A percentile compares a stretch with the other conserved stretches of the same genome.
These are phyloP conservation scores for Pollimyrus isidori DNA, from an alignment of 2,113 vertebrate species.

Conservation along the genomic window DNA sequence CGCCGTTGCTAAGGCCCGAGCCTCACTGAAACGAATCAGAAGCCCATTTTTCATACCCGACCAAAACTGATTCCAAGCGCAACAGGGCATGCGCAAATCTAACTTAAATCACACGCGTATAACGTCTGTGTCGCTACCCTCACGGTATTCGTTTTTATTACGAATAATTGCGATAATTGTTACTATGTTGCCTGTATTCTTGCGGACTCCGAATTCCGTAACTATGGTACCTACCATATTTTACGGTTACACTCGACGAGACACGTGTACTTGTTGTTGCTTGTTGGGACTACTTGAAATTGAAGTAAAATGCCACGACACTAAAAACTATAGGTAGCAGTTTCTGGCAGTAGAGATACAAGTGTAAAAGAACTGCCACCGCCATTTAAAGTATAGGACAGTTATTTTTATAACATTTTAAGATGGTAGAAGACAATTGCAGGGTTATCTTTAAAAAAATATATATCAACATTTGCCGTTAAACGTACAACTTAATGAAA, in stretches of 20 bases:
- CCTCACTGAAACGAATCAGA: neutral
- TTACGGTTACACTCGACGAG: neutral
- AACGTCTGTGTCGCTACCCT: neutral
- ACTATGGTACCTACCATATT: neutral
- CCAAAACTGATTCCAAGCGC: neutral
- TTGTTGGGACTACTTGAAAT: neutral
- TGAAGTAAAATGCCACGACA: too few relatives aligned
- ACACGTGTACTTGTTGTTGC: neutral
- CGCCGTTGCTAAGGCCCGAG: slow-evolving; percentile 12
- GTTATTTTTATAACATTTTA: neutral
- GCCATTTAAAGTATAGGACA: too few relatives aligned
- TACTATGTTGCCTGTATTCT: neutral
- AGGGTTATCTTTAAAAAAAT: too few relatives aligned
- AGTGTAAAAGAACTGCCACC: too few relatives aligned
- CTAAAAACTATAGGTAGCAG: too few relatives aligned
- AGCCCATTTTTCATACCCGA: neutral
- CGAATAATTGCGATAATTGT: neutral
- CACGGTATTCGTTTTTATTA: neutral
- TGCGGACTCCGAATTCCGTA: neutral
- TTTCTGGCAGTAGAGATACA: too few relatives aligned
- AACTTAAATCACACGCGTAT: neutral
- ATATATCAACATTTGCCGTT: neutral
- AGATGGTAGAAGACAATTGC: neutral
- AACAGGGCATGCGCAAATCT: neutral
- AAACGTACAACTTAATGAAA: neutral